These are phyloP conservation scores for Cichladusa arquata DNA, from an alignment of 2,113 vertebrate genomes.

Conservation along the genomic window DNA sequence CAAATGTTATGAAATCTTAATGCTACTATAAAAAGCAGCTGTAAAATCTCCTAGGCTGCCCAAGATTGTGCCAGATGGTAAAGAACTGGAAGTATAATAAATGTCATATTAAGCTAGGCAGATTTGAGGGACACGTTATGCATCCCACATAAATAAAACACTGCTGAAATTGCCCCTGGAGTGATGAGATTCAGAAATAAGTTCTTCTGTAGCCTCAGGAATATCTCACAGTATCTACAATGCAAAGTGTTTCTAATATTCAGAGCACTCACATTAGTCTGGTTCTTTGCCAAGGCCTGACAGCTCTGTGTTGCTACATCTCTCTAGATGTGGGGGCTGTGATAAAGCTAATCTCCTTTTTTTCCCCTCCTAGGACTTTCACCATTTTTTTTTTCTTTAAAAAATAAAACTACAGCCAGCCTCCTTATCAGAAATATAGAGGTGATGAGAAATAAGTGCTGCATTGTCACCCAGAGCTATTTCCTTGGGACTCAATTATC, in stretches of 20 bases:
- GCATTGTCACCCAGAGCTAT: background rate
- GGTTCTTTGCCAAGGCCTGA: slow-evolving; percentile 26
- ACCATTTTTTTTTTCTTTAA: background rate
- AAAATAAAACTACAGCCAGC: background rate
- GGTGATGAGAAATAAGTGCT: background rate
- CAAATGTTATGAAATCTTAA: slow-evolving; percentile 9
- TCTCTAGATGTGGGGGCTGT: background rate
- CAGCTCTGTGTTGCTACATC: background rate
- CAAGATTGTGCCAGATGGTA: background rate
- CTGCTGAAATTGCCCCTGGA: background rate
- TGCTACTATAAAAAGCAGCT: slow-evolving; percentile 2
- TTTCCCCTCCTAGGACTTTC: background rate
- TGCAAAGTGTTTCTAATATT: slow-evolving; percentile 26
- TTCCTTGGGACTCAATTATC: background rate
- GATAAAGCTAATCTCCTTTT: background rate
- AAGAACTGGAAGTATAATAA: slow-evolving; percentile 27
- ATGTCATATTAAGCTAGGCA: background rate
- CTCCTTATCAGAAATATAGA: background rate
- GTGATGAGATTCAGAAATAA: background rate
- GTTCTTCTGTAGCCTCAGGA: background rate
- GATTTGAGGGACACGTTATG: background rate
- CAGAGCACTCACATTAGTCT: background rate
- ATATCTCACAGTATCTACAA: background rate
- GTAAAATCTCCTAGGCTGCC: background rate
- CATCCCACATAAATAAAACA: slow-evolving; percentile 21